Percentiles rank a stretch among this genome's conserved stretches.
Conservation (phyloP, 2,113 vertebrate genomes). For the Nesoenas mayeri region DNA sequence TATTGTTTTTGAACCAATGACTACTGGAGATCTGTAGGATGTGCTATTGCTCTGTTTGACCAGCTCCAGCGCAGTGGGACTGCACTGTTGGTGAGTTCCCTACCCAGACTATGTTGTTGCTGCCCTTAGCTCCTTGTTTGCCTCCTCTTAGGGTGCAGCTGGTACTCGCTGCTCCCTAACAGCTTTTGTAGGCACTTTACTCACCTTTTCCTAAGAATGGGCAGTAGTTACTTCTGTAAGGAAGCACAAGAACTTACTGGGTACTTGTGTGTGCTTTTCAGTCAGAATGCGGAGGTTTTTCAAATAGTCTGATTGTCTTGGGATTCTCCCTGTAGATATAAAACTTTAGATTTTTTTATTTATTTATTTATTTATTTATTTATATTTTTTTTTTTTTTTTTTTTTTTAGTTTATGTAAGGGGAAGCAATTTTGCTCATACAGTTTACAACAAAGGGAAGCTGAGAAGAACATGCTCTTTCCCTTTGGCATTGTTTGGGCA, state of each 20-base stretch:
- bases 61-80: not conserved
- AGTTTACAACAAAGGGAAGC: not conserved
- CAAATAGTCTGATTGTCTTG: not conserved
- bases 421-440: not conserved
- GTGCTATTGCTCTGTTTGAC: not conserved
- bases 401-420: not conserved
- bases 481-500: not conserved
- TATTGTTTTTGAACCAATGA: not conserved
- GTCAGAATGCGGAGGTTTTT: not conserved
- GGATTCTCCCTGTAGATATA: not conserved
- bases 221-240: not conserved
- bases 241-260: not conserved
- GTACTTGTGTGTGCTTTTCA: not conserved
- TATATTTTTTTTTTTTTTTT: not conserved
- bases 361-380: too few species aligned
- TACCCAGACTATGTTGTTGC: not conserved
- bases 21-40: rapidly evolving
- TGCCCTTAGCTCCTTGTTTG: not conserved
- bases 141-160: not conserved
- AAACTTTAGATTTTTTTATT: not conserved
- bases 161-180: not conserved
- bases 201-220: not conserved
- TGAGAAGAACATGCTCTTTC: not conserved
- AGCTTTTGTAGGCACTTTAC: not conserved
- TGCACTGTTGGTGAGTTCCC: rapidly evolving